These are phyloP conservation scores for Drosophila seguyi DNA, from an alignment of 1,140 invertebrate genomes.

Conservation along the genomic window DNA sequence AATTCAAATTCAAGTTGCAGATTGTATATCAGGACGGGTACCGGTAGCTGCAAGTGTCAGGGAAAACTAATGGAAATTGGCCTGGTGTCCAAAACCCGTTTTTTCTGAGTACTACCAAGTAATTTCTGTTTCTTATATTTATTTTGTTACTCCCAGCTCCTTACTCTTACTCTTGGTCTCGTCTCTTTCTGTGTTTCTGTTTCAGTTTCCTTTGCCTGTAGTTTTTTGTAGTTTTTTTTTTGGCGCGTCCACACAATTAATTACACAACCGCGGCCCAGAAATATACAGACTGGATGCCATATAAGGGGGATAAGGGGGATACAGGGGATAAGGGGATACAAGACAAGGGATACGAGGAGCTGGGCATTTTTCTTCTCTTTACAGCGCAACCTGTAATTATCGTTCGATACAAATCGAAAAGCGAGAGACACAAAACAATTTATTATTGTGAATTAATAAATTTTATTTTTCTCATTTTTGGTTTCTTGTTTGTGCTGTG, in stretches of 20 bases:
- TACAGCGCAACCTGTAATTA: constrained; percentile 74
- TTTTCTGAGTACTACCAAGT: constrained; percentile 11
- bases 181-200: constrained; percentile 13
- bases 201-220: constrained; percentile 9
- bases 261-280: no score
- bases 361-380: constrained; percentile 64
- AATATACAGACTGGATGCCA: no score
- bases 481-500: constrained; percentile 11
- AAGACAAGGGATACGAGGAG: constrained; percentile 6
- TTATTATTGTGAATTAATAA: constrained; percentile 81
- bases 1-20: constrained; percentile 22
- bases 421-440: constrained; percentile 77
- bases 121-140: constrained; percentile 40
- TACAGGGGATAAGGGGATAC: background rate
- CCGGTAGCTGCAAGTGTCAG: constrained; percentile 49
- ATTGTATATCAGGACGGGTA: constrained; percentile 1
- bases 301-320: background rate
- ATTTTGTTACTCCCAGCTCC: background rate
- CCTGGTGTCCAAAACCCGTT: constrained; percentile 11
- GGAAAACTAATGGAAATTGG: constrained; percentile 55
- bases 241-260: constrained; percentile 63
- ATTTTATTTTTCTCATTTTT: constrained; percentile 60
- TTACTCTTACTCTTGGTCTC: background rate
- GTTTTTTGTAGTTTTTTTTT: constrained; percentile 10
- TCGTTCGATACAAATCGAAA: constrained; percentile 80